Base-by-base conservation (phyloP, 1,140 invertebrate genomes). In the Drosophila littoralis region DNA sequence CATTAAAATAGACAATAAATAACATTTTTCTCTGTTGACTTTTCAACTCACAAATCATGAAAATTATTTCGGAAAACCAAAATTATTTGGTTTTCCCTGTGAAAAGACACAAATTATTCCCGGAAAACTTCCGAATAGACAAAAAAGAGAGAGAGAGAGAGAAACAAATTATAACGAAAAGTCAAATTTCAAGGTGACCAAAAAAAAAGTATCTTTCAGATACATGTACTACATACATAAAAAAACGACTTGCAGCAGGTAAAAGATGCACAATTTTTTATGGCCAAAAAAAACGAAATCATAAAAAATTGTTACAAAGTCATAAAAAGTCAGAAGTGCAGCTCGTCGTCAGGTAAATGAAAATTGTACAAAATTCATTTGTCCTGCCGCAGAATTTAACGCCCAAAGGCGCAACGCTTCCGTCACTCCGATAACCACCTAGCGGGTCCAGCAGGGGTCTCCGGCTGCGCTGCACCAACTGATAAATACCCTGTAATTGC, bases 301-400 rank as follows among this genome's bases (percentile, higher is more conserved):
- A 88, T 86, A 86, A 86, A 86, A 88, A 88, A 88, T 83, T 77
- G 83, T 88, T 88, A 88, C 83, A 88, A 88, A 88, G 83, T 89
- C 83, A 77, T 88, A 88, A 88, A 86, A 88, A 89, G 80, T 83
- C 80, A 73, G 70, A 40, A 61, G 40, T 54, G 52, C 52, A 40
- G 35, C 33, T 15, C 36, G 15, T 64, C 51, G 46, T 8, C 51
- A 63, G 61, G 52, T 68, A 75, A 76, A 54, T 61, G 45, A 40
- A 40, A 43, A 35, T 60, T 7, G 35, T 71, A 75, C 67, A 70
- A 70, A 70, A 73, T 70, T 61, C 57, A 63, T 77, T 79, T 64
- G 75, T 86, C 82, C 83, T 86, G 67, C 51, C 33, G 40, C 63
- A 70, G 65, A 75, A 57, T 86, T 85, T 73, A 86, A 86, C 82